A percentile compares a stretch with the other conserved stretches of the same genome.
Evolutionary conservation across 2,888 invertebrate genomes (phyloP).

Genomic region (Drosophila atripex): DNA sequence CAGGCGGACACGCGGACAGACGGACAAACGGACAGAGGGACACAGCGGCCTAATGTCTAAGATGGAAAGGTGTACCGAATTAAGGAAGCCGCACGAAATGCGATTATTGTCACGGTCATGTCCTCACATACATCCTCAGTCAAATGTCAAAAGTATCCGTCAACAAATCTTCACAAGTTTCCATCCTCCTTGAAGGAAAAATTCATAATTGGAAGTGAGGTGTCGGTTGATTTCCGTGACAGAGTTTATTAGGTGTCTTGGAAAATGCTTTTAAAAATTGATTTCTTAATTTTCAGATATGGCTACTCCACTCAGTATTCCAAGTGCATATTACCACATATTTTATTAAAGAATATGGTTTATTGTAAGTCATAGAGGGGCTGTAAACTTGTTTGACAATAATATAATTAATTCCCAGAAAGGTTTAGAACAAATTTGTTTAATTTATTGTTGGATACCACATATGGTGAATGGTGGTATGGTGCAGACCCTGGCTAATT

Average conservation of each 20-base stretch:
- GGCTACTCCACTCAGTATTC: no score
- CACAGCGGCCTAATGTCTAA: background rate
- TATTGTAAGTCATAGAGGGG: no score
- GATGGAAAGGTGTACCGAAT: slow-evolving; percentile 61
- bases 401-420: slow-evolving; percentile 1
- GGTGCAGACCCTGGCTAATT: background rate
- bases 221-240: background rate
- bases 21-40: slow-evolving; percentile 8
- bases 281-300: background rate
- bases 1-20: slow-evolving; percentile 37
- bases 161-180: background rate
- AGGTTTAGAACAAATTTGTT: slow-evolving; percentile 1
- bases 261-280: background rate
- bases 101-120: slow-evolving; percentile 43
- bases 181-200: background rate
- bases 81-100: slow-evolving; percentile 50
- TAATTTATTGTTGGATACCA: slow-evolving; percentile 4
- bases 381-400: background rate
- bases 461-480: background rate
- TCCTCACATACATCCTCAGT: slow-evolving; percentile 4
- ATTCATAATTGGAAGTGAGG: slow-evolving; percentile 3
- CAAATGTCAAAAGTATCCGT: slow-evolving; percentile 20
- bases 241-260: background rate
- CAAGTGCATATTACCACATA: no score
- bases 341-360: no score